Evolutionary conservation across 2,888 invertebrate genomes (phyloP).

Genomic region (Pegoplata infirma): DNA sequence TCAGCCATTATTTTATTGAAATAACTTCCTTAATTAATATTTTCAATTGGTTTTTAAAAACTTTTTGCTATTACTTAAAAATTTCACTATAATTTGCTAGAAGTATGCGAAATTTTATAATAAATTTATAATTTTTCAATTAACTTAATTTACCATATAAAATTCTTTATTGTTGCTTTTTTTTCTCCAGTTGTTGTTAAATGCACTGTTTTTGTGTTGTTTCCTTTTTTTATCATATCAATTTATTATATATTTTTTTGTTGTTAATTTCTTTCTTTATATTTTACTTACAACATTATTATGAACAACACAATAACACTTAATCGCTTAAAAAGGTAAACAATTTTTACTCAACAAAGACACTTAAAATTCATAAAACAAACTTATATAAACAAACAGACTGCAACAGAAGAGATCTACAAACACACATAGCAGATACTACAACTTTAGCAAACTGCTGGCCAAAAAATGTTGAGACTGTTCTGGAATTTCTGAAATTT

Average conservation of each 20-base stretch:
- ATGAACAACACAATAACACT: constrained; percentile 53
- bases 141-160: constrained; percentile 54
- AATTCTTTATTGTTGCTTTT: constrained; percentile 2
- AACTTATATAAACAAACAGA: constrained; percentile 39
- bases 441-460: too few relatives aligned
- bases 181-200: not conserved
- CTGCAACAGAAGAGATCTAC: not conserved
- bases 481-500: too few relatives aligned
- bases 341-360: constrained; percentile 62
- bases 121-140: constrained; percentile 46
- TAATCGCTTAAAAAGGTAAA: constrained; percentile 64
- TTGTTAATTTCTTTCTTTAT: constrained; percentile 34
- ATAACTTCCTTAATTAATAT: too few relatives aligned
- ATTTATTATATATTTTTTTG: constrained; percentile 33
- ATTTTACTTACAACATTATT: constrained; percentile 45
- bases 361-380: constrained; percentile 60
- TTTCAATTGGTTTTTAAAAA: not conserved
- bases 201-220: not conserved
- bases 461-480: too few relatives aligned
- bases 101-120: not conserved
- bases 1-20: too few relatives aligned
- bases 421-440: constrained; percentile 1
- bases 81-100: not conserved
- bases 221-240: constrained; percentile 11
- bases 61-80: not conserved